Evolutionary conservation across 2,888 invertebrate genomes (phyloP).

Genomic region (Drosophila imparisetae): DNA sequence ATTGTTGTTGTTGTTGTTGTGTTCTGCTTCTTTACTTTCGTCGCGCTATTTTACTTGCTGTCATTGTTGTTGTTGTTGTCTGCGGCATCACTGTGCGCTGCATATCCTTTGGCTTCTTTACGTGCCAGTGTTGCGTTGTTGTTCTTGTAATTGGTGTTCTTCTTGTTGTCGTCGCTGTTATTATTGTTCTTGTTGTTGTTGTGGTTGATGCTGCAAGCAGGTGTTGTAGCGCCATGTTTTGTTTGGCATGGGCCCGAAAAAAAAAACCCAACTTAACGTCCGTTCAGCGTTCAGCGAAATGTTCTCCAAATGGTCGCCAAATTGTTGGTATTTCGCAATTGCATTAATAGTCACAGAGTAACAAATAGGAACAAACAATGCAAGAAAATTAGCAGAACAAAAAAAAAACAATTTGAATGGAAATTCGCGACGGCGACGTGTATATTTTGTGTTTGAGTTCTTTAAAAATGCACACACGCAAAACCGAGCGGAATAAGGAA

Average conservation of each 20-base stretch:
- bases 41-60: constrained; percentile 38
- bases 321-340: constrained; percentile 15
- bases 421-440: constrained; percentile 27
- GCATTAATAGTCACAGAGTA: constrained; percentile 24
- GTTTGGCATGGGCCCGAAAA: constrained; percentile 50
- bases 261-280: constrained; percentile 16
- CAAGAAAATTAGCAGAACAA: background rate
- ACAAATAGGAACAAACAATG: background rate
- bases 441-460: constrained; percentile 33
- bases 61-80: constrained; percentile 42
- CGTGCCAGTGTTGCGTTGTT: constrained; percentile 32
- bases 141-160: constrained; percentile 12
- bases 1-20: constrained; percentile 11
- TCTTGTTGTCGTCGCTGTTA: constrained; percentile 8
- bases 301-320: constrained; percentile 26
- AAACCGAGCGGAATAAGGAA: constrained; percentile 48
- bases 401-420: background rate
- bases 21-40: constrained; percentile 39
- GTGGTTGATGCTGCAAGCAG: constrained; percentile 23
- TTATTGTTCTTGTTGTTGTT: constrained; percentile 16
- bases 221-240: constrained; percentile 59
- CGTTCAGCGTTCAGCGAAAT: constrained; percentile 6
- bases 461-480: constrained; percentile 35
- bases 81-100: constrained; percentile 34
- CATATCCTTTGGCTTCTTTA: constrained; percentile 45